A percentile compares a stretch with the other conserved stretches of the same genome.
phyloP scores from a whole-genome alignment of 2,888 invertebrate genomes.

The Linyphia triangularis region DNA sequence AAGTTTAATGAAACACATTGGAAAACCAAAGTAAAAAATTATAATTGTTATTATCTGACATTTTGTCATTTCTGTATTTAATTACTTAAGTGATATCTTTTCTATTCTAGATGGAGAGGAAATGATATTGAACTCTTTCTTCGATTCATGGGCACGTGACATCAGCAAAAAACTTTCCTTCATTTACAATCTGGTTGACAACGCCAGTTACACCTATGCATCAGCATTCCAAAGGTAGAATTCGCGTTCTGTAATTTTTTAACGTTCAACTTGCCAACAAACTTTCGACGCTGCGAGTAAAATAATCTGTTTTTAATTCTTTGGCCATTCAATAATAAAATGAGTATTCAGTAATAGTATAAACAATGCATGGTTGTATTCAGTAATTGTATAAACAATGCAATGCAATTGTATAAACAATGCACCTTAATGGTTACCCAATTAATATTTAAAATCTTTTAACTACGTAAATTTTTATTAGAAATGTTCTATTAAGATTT shows the following conservation, averaged over 20 bases:
- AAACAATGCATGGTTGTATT: no score
- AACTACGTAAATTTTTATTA: no score
- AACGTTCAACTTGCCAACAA: not conserved
- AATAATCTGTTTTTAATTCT: not conserved
- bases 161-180: constrained; percentile 96
- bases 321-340: no score
- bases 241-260: not conserved
- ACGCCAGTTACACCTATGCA: constrained; percentile 96
- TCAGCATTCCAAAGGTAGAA: constrained; percentile 98
- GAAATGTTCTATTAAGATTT: no score
- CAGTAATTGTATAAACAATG: no score
- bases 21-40: no score
- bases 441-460: no score
- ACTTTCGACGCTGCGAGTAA: not conserved
- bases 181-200: constrained; percentile 97
- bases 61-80: not conserved
- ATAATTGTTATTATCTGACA: not conserved
- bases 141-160: constrained; percentile 96
- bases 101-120: constrained; percentile 92
- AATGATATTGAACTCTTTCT: constrained; percentile 95
- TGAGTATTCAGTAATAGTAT: no score
- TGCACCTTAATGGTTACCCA: no score
- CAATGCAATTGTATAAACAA: no score
- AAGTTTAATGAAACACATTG: no score
- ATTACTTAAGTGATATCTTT: constrained; percentile 5